Evolutionary conservation across 2,888 invertebrate species (phyloP), one percentile per base, ranked within the genome.

Genomic region (Pterostichus niger): DNA sequence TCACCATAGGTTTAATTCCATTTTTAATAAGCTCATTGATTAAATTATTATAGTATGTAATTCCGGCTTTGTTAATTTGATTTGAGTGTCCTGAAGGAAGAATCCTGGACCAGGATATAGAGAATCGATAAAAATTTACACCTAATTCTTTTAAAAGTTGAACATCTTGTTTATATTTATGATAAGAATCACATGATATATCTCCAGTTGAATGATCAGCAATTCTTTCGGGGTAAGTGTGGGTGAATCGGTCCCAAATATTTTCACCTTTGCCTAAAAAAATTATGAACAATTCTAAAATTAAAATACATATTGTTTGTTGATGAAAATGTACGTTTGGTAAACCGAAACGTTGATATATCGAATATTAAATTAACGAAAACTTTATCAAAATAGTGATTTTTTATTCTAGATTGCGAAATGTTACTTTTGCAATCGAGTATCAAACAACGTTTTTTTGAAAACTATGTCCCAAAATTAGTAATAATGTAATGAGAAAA

Each of bases 181-280:
- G 92, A 88, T 94, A 95, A 35, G 94, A 93, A 87, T 95, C 93
- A 81, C 93, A 93, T 0, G 95, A 93, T 0, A 93, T 89, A 86
- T 95, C 94, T 0, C 93, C 94, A 40, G 91, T 93, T n/a, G 89
- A 88, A 56, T 89, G 89, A 86, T 94, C 93, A 73, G 88, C 89
- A 0, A 94, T 90, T 0, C 90, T 86, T 2, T 93, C 91, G 0
- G 92, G 91, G 59, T 90, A 86, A 5, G 82, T 82, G 85, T 94
- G 94, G 0, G 93, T 92, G 85, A 93, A 93, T 7, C 90, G 90
- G 88, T 95, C 95, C 95, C 95, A 95, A 24, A 94, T 93, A 86
- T 91, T 93, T 86, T 92, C 92, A 0, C 93, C 92, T 89, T 93
- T 94, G 10, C 92, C 94, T 93, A 68, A 13, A 80, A n/a, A 24